These are phyloP conservation scores for Stenodema calcarata DNA, from an alignment of 2,888 invertebrate species.

Conservation along the genomic window DNA sequence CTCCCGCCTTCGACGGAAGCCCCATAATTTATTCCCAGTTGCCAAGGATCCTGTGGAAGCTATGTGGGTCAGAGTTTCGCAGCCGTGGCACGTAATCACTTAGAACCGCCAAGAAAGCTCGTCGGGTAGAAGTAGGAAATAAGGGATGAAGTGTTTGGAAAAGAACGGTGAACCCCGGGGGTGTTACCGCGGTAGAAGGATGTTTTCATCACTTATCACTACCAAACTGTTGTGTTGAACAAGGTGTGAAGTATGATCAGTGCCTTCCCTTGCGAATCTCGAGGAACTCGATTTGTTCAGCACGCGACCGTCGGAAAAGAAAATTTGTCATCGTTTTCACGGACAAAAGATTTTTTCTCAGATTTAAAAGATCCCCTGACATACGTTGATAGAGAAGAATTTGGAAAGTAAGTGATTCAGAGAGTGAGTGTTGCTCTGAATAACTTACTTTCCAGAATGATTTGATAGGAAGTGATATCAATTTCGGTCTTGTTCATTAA, in stretches of 20 bases:
- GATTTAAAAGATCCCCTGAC: too few relatives aligned
- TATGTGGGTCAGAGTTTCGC: constrained; percentile 18
- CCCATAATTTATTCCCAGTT: constrained; percentile 16
- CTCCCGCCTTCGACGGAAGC: background rate
- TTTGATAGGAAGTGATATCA: too few relatives aligned
- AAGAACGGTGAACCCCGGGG: background rate
- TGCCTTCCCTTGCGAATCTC: background rate
- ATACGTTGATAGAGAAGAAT: too few relatives aligned
- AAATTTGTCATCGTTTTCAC: background rate
- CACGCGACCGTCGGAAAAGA: background rate
- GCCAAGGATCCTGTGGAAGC: background rate
- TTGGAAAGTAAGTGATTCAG: too few relatives aligned
- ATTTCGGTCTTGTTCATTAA: too few relatives aligned
- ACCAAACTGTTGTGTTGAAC: background rate
- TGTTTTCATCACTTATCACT: background rate
- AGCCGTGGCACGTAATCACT: constrained; percentile 42
- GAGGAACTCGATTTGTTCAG: background rate
- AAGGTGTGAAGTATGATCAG: background rate
- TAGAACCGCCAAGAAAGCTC: constrained; percentile 35
- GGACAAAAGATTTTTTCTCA: background rate
- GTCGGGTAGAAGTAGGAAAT: constrained; percentile 11
- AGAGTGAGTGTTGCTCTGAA: too few relatives aligned
- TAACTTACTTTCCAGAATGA: too few relatives aligned
- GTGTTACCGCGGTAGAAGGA: background rate
- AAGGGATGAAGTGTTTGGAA: constrained; percentile 5